These are phyloP conservation scores for Tetrao urogallus DNA, from an alignment of 2,113 vertebrate species.

Conservation along the genomic window DNA sequence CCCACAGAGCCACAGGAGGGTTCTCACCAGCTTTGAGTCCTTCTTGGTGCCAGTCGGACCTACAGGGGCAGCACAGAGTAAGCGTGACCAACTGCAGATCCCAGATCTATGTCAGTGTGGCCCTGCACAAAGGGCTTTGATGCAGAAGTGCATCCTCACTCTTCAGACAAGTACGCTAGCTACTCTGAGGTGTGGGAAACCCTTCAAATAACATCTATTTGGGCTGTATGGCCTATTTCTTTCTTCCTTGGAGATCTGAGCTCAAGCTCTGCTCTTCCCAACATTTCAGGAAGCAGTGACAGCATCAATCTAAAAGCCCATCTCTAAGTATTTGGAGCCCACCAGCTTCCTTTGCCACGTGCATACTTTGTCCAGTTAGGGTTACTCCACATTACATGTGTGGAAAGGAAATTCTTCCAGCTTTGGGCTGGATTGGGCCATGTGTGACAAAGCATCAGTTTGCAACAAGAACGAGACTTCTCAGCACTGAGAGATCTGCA, in stretches of 20 bases:
- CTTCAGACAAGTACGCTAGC: rapidly evolving
- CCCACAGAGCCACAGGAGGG: slow-evolving; percentile 91
- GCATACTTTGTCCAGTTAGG: background rate
- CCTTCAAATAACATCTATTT: rapidly evolving
- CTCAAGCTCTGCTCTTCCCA: background rate
- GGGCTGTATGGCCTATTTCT: background rate
- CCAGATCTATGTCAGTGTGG: background rate
- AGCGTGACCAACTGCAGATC: rapidly evolving
- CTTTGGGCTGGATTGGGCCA: background rate
- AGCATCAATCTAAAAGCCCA: background rate
- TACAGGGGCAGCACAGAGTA: background rate
- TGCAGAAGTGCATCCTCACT: rapidly evolving
- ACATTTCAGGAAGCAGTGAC: rapidly evolving
- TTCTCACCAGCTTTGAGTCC: slow-evolving; percentile 75
- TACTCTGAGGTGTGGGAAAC: background rate
- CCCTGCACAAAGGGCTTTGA: background rate
- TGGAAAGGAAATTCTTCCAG: background rate
- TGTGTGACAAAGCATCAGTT: rapidly evolving
- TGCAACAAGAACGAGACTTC: background rate
- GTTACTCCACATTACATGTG: background rate
- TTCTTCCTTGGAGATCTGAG: background rate
- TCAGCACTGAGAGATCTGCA: background rate
- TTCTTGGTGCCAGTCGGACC: background rate
- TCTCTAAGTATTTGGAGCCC: background rate
- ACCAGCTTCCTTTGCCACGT: background rate